Evolutionary conservation across 1,140 invertebrate genomes (phyloP).

Genomic region (Chionoecetes opilio): DNA sequence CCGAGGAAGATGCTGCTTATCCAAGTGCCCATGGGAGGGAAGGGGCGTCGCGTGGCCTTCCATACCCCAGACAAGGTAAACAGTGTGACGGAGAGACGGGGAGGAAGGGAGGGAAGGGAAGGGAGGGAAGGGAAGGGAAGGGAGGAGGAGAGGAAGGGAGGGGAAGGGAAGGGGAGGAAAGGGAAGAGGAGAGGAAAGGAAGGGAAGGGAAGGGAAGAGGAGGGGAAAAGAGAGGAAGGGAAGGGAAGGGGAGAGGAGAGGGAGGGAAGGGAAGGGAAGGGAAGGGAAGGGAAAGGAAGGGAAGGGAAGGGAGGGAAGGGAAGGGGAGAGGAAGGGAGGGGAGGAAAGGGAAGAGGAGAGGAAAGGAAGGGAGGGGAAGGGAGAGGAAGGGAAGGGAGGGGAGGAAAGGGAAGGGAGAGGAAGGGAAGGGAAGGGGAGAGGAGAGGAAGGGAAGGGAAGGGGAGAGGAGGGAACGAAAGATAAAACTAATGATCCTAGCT

Average conservation of each 20-base stretch:
- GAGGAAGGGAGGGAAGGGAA: not conserved
- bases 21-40: conserved; percentile 72
- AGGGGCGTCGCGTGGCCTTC: conserved; percentile 67
- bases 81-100: not conserved
- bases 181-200: not conserved
- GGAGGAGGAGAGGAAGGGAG: not conserved
- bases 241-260: not conserved
- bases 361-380: not conserved
- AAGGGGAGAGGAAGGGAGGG: not conserved
- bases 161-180: not conserved
- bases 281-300: not conserved
- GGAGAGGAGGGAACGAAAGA: too few relatives aligned
- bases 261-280: not conserved
- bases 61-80: conserved; percentile 52
- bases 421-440: not conserved
- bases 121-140: not conserved
- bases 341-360: not conserved
- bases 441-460: too few relatives aligned
- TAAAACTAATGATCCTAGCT: too few relatives aligned
- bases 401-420: not conserved
- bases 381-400: not conserved
- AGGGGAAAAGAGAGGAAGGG: not conserved
- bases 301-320: not conserved
- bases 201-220: not conserved
- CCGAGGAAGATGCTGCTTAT: conserved; percentile 65